Percentiles rank a stretch among this genome's conserved stretches.
These are phyloP conservation scores for Dryas iulia DNA, from an alignment of 1,140 invertebrate genomes.

Conservation along the genomic window DNA sequence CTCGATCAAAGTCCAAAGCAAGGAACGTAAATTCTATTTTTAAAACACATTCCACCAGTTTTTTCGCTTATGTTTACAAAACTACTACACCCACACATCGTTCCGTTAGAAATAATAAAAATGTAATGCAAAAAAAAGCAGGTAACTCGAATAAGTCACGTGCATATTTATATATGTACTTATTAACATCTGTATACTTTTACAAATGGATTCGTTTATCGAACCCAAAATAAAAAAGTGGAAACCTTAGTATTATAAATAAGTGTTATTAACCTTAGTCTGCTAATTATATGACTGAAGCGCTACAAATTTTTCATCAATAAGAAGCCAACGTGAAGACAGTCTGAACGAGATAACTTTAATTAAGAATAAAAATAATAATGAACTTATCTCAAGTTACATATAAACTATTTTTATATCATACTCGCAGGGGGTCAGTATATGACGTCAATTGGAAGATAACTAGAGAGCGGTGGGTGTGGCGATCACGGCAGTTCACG, in stretches of 20 bases:
- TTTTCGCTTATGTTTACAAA: not conserved
- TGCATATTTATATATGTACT: not conserved
- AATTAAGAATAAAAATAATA: not conserved
- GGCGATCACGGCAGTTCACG: not conserved
- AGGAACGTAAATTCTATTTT: constrained; percentile 20
- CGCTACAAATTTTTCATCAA: constrained; percentile 23
- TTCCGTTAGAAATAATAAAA: not conserved
- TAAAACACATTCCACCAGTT: not conserved
- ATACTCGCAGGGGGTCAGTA: not conserved
- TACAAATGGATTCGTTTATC: too few relatives aligned
- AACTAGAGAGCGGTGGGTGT: not conserved
- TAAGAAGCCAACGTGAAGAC: constrained; percentile 15
- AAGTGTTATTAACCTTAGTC: constrained; percentile 8
- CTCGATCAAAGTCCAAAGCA: constrained; percentile 22
- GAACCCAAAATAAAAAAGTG: not conserved
- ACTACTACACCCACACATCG: not conserved
- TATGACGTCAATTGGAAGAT: constrained; percentile 14
- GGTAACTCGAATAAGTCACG: not conserved
- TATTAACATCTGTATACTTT: not conserved
- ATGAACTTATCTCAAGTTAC: constrained; percentile 4
- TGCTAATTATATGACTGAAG: constrained; percentile 18
- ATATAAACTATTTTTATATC: not conserved
- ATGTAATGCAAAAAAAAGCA: not conserved
- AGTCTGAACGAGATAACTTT: constrained; percentile 1
- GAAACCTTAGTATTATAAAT: not conserved